Evolutionary conservation across 2,888 invertebrate genomes (phyloP).

Genomic region (Halictus ligatus): DNA sequence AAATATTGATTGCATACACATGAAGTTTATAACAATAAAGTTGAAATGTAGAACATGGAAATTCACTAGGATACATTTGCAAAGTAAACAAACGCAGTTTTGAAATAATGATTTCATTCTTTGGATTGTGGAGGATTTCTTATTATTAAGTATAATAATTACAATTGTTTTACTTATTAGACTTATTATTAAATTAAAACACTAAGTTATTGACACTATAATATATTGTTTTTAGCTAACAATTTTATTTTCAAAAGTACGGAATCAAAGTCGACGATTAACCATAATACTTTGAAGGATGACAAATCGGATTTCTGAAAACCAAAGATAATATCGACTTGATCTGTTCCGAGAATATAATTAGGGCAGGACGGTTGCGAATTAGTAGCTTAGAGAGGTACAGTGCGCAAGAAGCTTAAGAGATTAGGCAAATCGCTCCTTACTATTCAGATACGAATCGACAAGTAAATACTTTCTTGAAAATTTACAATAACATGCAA

Average conservation of each 20-base stretch:
- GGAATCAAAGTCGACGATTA: not conserved
- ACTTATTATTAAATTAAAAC: too few relatives aligned
- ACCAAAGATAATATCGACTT: not conserved
- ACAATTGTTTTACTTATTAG: too few relatives aligned
- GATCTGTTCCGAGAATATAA: constrained; percentile 37
- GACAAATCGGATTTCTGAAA: not conserved
- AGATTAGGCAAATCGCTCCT: constrained; percentile 19
- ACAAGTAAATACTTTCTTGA: not conserved
- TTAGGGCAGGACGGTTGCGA: constrained; percentile 44
- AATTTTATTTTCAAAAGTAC: not conserved
- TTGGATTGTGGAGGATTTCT: too few relatives aligned
- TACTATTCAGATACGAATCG: constrained; percentile 7
- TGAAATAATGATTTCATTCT: too few relatives aligned
- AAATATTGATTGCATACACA: not conserved
- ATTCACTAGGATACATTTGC: not conserved
- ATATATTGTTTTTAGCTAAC: too few relatives aligned
- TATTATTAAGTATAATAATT: too few relatives aligned
- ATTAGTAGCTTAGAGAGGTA: constrained; percentile 31
- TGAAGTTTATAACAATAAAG: not conserved
- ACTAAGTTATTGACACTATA: too few relatives aligned
- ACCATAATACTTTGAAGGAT: not conserved
- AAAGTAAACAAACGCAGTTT: not conserved
- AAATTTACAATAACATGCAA: not conserved
- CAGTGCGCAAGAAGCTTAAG: constrained; percentile 40
- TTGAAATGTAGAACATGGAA: not conserved